Conservation (phyloP, 2,797 vertebrate species). For the Acipenser oxyrinchus region DNA sequence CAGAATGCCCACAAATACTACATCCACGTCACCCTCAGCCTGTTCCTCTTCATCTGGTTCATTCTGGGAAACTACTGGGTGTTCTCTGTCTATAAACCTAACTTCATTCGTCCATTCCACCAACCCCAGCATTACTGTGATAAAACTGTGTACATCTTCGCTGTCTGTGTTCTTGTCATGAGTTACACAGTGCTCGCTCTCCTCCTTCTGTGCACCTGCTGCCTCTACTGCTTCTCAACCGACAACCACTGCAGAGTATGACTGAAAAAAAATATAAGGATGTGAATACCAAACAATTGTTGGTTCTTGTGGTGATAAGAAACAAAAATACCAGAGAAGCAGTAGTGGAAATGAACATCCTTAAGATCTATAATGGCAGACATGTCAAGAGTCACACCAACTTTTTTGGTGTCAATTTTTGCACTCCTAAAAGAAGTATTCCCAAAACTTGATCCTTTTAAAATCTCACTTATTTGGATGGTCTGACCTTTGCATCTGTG, state of each 20-base stretch:
- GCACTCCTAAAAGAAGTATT: too few species aligned
- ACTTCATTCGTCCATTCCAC: conserved; percentile 52
- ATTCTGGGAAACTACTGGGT: conserved; percentile 55
- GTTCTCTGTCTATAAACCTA: conserved; percentile 48
- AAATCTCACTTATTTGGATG: too few species aligned
- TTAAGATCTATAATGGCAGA: too few species aligned
- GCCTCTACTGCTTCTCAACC: conserved; percentile 39
- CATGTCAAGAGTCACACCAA: too few species aligned
- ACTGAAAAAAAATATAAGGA: conserved; percentile 23
- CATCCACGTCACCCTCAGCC: conserved; percentile 45
- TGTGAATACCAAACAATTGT: neutral
- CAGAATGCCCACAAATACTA: conserved; percentile 51
- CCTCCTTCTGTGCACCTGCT: conserved; percentile 39
- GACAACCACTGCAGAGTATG: conserved; percentile 32
- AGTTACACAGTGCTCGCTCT: conserved; percentile 40
- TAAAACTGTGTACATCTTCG: conserved; percentile 49
- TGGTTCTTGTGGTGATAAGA: too few species aligned
- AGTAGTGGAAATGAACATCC: too few species aligned
- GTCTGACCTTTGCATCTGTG: too few species aligned
- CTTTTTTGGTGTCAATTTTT: too few species aligned
- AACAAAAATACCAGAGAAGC: too few species aligned
- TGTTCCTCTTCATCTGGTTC: conserved; percentile 57
- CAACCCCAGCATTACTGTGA: conserved; percentile 52
- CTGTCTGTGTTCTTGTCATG: conserved; percentile 40
- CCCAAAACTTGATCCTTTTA: too few species aligned